Evolutionary conservation across 2,888 invertebrate species (phyloP).

Genomic region (Euspilapteryx auroguttella): DNA sequence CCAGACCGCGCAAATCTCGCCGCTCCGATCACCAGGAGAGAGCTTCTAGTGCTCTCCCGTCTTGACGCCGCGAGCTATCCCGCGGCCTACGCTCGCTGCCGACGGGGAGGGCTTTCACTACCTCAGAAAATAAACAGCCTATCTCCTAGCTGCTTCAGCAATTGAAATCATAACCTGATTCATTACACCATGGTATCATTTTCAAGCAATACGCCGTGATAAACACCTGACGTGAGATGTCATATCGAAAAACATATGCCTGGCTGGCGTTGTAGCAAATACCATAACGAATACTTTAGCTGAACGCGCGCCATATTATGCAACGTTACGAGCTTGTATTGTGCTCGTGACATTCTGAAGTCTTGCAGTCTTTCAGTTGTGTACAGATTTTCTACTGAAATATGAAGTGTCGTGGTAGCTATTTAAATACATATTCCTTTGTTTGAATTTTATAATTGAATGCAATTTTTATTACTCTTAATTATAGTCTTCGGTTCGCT

Average conservation of each 20-base stretch:
- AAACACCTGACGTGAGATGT: conserved; percentile 59
- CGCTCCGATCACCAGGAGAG: conserved; percentile 42
- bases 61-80: conserved; percentile 32
- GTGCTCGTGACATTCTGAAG: conserved; percentile 31
- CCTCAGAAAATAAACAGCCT: conserved; percentile 19
- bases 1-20: conserved; percentile 33
- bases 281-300: conserved; percentile 60
- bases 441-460: too few species aligned
- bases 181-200: background rate
- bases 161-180: background rate
- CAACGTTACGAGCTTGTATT: conserved; percentile 49
- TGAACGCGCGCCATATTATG: conserved; percentile 55
- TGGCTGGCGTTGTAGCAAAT: conserved; percentile 57
- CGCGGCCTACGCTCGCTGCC: background rate
- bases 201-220: conserved; percentile 16
- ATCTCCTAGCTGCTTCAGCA: conserved; percentile 13
- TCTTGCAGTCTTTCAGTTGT: conserved; percentile 26
- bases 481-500: too few species aligned
- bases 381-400: conserved; percentile 15
- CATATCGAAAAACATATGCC: conserved; percentile 57
- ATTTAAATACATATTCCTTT: too few species aligned
- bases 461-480: too few species aligned
- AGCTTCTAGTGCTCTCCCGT: conserved; percentile 48
- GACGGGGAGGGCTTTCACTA: conserved; percentile 35
- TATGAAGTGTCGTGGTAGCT: too few species aligned